A percentile compares a stretch with the other conserved stretches of the same genome.
Conservation (phyloP, 2,888 invertebrate genomes). For the Drosophila mayaguana region DNA sequence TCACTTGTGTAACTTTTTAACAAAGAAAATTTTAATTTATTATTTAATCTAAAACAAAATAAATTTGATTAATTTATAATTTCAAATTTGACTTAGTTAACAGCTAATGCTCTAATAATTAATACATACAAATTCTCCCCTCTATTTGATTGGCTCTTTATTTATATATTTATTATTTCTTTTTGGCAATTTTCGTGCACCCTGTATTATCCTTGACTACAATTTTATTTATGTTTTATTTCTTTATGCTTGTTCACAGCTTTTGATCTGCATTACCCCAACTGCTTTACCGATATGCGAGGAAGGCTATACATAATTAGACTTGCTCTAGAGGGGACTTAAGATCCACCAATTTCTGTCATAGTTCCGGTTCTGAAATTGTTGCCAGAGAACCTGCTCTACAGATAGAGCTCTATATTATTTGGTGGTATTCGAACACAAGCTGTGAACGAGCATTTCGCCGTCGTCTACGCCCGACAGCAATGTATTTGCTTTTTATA, state of each 20-base stretch:
- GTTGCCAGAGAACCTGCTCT: no score
- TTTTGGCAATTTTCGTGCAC: slow-evolving; percentile 65
- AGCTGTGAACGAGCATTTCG: neutral
- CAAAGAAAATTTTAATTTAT: neutral
- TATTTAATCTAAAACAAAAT: neutral
- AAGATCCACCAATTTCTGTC: neutral
- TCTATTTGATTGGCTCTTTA: slow-evolving; percentile 43
- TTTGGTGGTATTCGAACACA: neutral
- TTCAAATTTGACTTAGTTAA: slow-evolving; percentile 16
- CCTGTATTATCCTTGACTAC: slow-evolving; percentile 70
- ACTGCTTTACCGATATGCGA: no score
- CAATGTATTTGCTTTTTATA: neutral
- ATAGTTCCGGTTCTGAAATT: no score
- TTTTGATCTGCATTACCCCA: no score
- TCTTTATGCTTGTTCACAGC: neutral
- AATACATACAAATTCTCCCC: slow-evolving; percentile 20
- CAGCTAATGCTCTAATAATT: slow-evolving; percentile 29
- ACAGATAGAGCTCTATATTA: no score
- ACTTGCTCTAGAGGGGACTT: neutral
- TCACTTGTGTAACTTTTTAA: slow-evolving; percentile 3
- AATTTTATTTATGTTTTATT: neutral
- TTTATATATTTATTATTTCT: neutral
- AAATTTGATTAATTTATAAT: slow-evolving; percentile 7
- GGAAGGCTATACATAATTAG: no score
- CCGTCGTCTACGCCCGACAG: neutral